Percentiles rank a stretch among this genome's conserved stretches.
Evolutionary conservation across 2,113 vertebrate genomes (phyloP).

Genomic region (Seriola aureovittata): DNA sequence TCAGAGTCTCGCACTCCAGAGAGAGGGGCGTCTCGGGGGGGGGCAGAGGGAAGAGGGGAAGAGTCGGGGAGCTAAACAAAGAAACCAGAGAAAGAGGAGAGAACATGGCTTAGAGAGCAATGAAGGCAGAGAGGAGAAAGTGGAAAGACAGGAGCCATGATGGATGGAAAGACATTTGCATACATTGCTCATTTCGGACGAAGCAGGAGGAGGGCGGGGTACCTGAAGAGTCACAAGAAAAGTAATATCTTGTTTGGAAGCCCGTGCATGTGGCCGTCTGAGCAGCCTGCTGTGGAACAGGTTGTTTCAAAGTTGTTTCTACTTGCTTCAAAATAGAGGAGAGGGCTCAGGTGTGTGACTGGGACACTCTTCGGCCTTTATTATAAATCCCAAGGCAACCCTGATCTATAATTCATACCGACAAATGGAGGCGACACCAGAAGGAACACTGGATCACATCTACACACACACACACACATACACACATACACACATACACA

Average conservation of each 20-base stretch:
- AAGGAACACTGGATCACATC: slow-evolving; percentile 43
- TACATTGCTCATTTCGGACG: slow-evolving; percentile 36
- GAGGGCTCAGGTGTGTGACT: slow-evolving; percentile 73
- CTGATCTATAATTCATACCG: slow-evolving; percentile 79
- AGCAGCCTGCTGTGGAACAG: slow-evolving; percentile 16
- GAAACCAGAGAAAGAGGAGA: neutral
- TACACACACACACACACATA: slow-evolving; percentile 2
- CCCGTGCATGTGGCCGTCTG: slow-evolving; percentile 15
- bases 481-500: slow-evolving; percentile 25
- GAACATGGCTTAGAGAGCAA: slow-evolving; percentile 14
- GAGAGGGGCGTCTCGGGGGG: slow-evolving; percentile 44
- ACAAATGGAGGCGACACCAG: slow-evolving; percentile 75
- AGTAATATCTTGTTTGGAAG: slow-evolving; percentile 27
- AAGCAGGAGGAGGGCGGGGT: slow-evolving; percentile 13
- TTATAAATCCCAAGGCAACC: slow-evolving; percentile 68
- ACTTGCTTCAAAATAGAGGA: slow-evolving; percentile 45
- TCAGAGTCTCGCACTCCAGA: slow-evolving; percentile 57
- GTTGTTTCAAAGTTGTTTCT: slow-evolving; percentile 48
- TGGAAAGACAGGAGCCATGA: slow-evolving; percentile 22
- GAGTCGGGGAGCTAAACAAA: slow-evolving; percentile 36
- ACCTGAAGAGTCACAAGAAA: slow-evolving; percentile 36
- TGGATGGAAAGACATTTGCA: slow-evolving; percentile 54
- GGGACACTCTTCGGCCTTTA: slow-evolving; percentile 53
- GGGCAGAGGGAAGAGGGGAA: slow-evolving; percentile 5
- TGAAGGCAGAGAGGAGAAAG: slow-evolving; percentile 5